These are phyloP conservation scores for Luperina nickerlii DNA, from an alignment of 2,888 invertebrate species.

Conservation along the genomic window DNA sequence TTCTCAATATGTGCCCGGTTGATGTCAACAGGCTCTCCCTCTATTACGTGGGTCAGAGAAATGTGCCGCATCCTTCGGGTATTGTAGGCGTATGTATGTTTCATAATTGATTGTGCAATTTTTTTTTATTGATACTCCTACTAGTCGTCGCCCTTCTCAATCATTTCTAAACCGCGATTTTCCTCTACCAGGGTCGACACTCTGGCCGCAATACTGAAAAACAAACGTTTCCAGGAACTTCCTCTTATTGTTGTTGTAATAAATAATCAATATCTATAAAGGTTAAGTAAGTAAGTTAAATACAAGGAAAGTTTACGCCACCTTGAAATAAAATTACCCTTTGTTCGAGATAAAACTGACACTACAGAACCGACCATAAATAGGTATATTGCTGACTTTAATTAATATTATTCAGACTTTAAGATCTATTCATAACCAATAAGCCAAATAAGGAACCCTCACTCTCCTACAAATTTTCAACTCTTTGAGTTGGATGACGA, in stretches of 20 bases:
- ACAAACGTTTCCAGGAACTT: constrained; percentile 20
- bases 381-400: constrained; percentile 2
- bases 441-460: neutral
- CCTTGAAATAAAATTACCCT: constrained; percentile 44
- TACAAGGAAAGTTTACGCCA: constrained; percentile 46
- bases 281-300: too few relatives aligned
- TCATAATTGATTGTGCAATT: neutral
- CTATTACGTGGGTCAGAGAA: too few relatives aligned
- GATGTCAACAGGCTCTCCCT: too few relatives aligned
- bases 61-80: too few relatives aligned
- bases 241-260: constrained; percentile 15
- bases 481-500: too few relatives aligned
- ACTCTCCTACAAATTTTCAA: neutral
- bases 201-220: constrained; percentile 6
- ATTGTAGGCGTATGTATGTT: too few relatives aligned
- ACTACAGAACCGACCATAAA: constrained; percentile 25
- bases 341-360: constrained; percentile 43
- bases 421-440: constrained; percentile 6
- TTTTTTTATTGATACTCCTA: neutral
- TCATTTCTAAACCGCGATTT: neutral
- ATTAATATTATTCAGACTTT: constrained; percentile 21
- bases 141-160: neutral
- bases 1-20: too few relatives aligned
- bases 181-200: neutral
- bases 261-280: constrained; percentile 43